Evolutionary conservation across 2,888 invertebrate species (phyloP).

Genomic region (Hybos culiciformis): DNA sequence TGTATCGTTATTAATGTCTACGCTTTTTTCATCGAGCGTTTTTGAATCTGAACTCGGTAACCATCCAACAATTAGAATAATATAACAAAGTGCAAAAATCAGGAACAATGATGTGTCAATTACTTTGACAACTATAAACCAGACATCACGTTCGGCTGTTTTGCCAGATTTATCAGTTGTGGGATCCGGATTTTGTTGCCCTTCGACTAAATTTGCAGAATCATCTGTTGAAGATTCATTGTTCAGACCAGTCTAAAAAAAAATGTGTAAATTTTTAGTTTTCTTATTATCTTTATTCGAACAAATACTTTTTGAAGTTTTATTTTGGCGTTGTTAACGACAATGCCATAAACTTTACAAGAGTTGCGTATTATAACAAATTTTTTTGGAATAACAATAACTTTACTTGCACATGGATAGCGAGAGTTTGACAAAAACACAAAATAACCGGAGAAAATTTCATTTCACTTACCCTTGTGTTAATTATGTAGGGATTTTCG

Average conservation of each 20-base stretch:
- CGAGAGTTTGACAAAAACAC: not conserved
- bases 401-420: not conserved
- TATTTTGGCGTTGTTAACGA: not conserved
- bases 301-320: not conserved
- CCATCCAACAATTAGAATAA: constrained; percentile 9
- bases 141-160: constrained; percentile 3
- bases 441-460: not conserved
- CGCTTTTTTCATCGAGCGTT: not conserved
- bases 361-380: not conserved
- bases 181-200: not conserved
- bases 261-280: not conserved
- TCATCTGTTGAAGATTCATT: constrained; percentile 3
- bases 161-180: not conserved
- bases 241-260: constrained; percentile 3
- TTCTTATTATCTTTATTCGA: not conserved
- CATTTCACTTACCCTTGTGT: not conserved
- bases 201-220: constrained; percentile 8
- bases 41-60: constrained; percentile 6
- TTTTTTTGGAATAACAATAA: not conserved
- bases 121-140: constrained; percentile 9
- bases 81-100: constrained; percentile 6
- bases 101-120: constrained; percentile 12
- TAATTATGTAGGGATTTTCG: constrained; percentile 13
- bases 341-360: not conserved
- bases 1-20: not conserved